A percentile compares a stretch with the other conserved stretches of the same genome.
phyloP scores from a whole-genome alignment of 92 coral and sea anemone species.

The Siderastrea radians region DNA sequence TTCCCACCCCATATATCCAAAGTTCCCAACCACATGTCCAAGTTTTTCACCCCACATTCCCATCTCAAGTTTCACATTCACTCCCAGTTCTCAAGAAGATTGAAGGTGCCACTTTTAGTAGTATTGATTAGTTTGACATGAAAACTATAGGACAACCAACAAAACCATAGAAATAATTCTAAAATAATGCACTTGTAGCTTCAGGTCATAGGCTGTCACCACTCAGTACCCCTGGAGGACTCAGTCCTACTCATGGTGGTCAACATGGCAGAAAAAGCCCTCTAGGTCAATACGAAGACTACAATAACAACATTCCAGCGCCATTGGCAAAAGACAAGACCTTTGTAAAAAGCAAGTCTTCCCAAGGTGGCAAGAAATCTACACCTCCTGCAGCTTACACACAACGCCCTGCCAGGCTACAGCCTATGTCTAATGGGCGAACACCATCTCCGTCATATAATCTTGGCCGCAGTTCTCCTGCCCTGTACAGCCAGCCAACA shows the following conservation, averaged over 20 bases:
- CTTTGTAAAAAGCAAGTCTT: conserved; percentile 43
- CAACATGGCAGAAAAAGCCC: conserved; percentile 24
- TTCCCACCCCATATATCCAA: no score
- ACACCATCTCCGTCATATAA: conserved; percentile 38
- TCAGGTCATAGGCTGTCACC: conserved; percentile 32
- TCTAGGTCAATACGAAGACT: conserved; percentile 7
- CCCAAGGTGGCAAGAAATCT: conserved; percentile 27
- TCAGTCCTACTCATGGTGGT: conserved; percentile 17
- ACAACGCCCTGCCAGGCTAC: conserved; percentile 63
- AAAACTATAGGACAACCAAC: neutral
- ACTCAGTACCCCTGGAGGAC: conserved; percentile 26
- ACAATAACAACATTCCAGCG: conserved; percentile 12
- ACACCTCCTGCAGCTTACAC: conserved; percentile 16
- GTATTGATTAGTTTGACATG: neutral
- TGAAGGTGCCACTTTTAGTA: no score
- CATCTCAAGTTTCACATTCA: no score
- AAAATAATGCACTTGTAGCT: neutral
- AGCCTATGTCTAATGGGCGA: conserved; percentile 67
- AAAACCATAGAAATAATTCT: no score
- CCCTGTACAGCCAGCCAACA: conserved; percentile 11
- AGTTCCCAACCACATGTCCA: no score
- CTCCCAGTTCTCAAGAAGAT: no score
- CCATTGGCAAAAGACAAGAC: conserved; percentile 46
- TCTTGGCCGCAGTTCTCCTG: conserved; percentile 15
- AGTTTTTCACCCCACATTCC: no score